Evolutionary conservation across 2,888 invertebrate genomes (phyloP), one percentile per base, ranked within the genome.

Genomic region (Pterostichus madidus): DNA sequence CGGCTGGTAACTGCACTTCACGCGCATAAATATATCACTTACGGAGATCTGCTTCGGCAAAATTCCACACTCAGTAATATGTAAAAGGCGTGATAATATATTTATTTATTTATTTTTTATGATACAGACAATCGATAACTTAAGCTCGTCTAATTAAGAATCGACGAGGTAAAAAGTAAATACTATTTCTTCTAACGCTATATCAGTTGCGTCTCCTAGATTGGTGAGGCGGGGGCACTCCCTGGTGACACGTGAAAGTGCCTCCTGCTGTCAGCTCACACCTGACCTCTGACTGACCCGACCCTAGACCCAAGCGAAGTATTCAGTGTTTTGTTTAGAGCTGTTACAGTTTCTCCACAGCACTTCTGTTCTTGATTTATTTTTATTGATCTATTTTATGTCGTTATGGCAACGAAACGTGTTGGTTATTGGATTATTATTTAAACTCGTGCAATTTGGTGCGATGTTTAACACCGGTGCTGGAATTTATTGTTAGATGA

Each of bases 281-380:
- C 24, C 24, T 44, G 59, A 78, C 46, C 78, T 78, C 32, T 59
- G 61, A 78, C 78, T 61, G 15, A 11, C 31, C 39, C 52, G 32
- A 10, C 24, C 52, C 75, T 61, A 52, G 52, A 75, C 73, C 46
- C 73, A 11, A 35, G 77, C 13, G 77, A 53, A 77, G 56, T 44
- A 35, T 56, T 39, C 59, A n/a, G 61, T 78, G 39, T 59, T 59
- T 32, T n/a, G 46, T 49, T 52, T 56, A 32, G 64, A n/a, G 11
- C 64, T 71, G 68, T 71, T 71, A 71, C 68, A 71, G 39, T 71
- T 71, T 71, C 68, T 71, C 68, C 17, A 56, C 56, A 39, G 39
- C 44, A 71, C 68, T 71, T 71, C 68, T 71, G 46, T 71, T 44
- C 44, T 61, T 78, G 78, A 78, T 78, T 78, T 78, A 78, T 78